Evolutionary conservation across 2,797 vertebrate species (phyloP).

Genomic region (Phyllotis vaccarum): DNA sequence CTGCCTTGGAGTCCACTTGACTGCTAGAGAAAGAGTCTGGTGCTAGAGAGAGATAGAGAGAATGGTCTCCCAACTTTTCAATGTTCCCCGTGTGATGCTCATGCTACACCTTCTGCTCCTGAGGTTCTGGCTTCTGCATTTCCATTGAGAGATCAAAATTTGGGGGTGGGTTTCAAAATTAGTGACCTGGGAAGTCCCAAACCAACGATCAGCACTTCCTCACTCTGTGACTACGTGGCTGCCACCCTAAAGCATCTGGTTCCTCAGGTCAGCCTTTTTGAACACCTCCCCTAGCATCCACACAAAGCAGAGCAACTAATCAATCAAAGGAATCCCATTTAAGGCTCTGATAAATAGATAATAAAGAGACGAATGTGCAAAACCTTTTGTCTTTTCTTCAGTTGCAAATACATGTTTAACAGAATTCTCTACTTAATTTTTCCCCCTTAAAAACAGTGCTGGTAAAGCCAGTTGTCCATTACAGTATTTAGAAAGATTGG

Average conservation of each 20-base stretch:
- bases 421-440: conserved; percentile 35
- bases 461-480: conserved; percentile 58
- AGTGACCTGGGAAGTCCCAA: conserved; percentile 74
- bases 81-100: too few relatives aligned
- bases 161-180: conserved; percentile 74
- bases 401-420: conserved; percentile 59
- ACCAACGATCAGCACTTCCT: conserved; percentile 45
- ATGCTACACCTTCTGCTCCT: too few relatives aligned
- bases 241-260: background rate
- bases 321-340: conserved; percentile 41
- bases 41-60: conserved; percentile 24
- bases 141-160: conserved; percentile 62
- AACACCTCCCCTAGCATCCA: background rate
- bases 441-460: background rate
- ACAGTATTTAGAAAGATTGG: conserved; percentile 37
- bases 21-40: background rate
- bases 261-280: conserved; percentile 19
- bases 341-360: background rate
- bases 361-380: background rate
- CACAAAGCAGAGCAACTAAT: conserved; percentile 53
- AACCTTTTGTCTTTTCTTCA: conserved; percentile 34
- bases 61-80: conserved; percentile 37
- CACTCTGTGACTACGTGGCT: conserved; percentile 1
- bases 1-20: background rate
- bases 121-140: too few relatives aligned